Percentiles rank a stretch among this genome's conserved stretches.
Evolutionary conservation across 2,113 vertebrate species (phyloP).

Genomic region (Rhinopithecus roxellana): DNA sequence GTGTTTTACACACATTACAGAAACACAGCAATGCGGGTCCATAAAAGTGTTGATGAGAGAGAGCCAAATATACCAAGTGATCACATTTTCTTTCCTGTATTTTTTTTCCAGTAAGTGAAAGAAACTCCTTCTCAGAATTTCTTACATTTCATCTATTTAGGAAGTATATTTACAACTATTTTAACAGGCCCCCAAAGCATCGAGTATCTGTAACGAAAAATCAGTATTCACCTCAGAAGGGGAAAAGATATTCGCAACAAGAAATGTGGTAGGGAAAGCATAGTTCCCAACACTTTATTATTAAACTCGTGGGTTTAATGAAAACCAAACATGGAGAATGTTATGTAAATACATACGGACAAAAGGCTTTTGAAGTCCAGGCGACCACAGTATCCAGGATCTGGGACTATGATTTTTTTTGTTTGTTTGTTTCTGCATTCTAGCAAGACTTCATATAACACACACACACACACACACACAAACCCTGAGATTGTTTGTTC

Average conservation of each 20-base stretch:
- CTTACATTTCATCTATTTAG: constrained; percentile 80
- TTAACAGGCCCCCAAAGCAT: constrained; percentile 75
- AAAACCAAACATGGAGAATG: constrained; percentile 72
- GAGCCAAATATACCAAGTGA: constrained; percentile 69
- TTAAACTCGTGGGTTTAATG: constrained; percentile 67
- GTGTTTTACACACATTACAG: constrained; percentile 83
- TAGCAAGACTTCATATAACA: background rate
- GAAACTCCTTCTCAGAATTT: constrained; percentile 76
- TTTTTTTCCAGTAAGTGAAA: constrained; percentile 69
- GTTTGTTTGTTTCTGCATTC: constrained; percentile 5
- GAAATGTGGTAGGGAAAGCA: constrained; percentile 53
- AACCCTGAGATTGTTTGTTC: background rate
- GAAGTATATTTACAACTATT: constrained; percentile 77
- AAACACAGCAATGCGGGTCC: constrained; percentile 76
- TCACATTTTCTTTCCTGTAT: constrained; percentile 76
- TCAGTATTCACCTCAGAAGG: constrained; percentile 79
- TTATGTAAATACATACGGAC: constrained; percentile 69
- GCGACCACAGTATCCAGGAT: constrained; percentile 9
- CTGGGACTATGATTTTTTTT: background rate
- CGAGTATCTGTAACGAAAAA: constrained; percentile 73
- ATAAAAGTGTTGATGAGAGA: constrained; percentile 80
- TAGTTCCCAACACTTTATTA: constrained; percentile 64
- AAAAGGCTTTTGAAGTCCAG: constrained; percentile 61
- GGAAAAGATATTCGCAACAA: constrained; percentile 64
- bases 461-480: background rate